phyloP scores from a whole-genome alignment of 2,113 vertebrate genomes.

The Gorsachius goisagi region DNA sequence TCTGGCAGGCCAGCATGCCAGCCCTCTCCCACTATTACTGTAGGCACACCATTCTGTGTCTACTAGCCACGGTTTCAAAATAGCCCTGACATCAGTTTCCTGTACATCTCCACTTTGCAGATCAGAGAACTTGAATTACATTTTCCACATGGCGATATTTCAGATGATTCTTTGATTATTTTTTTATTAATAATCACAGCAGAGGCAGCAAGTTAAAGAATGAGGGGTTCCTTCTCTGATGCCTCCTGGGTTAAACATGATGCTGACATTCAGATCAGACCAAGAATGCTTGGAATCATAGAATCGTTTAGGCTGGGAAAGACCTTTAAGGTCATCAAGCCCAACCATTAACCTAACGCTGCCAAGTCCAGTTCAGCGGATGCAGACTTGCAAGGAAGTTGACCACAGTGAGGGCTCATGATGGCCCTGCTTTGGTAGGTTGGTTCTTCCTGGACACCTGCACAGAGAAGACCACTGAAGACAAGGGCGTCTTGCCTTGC shows the following conservation, averaged over 20 bases:
- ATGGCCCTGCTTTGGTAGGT: not conserved
- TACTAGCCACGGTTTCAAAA: not conserved
- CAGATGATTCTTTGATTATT: not conserved
- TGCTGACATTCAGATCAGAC: not conserved
- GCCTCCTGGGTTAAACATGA: not conserved
- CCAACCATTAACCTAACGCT: too few relatives aligned
- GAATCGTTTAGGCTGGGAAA: too few relatives aligned
- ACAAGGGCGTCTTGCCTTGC: not conserved
- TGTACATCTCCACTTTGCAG: not conserved
- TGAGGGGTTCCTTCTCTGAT: not conserved
- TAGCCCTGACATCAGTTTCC: not conserved
- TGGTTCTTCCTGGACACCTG: not conserved
- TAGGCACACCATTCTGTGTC: not conserved
- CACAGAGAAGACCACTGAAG: not conserved
- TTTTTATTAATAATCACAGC: not conserved
- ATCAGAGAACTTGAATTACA: not conserved
- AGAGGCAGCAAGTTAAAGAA: not conserved
- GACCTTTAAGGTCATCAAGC: too few relatives aligned
- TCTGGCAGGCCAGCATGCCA: not conserved
- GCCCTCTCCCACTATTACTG: not conserved
- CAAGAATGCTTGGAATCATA: not conserved
- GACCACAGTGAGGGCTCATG: fast-evolving
- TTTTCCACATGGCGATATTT: not conserved
- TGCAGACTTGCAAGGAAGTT: not conserved
- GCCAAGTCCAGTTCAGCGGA: not conserved